Percentiles rank a stretch among this genome's conserved stretches.
phyloP scores from a whole-genome alignment of 2,888 invertebrate genomes.

The Actias luna region DNA sequence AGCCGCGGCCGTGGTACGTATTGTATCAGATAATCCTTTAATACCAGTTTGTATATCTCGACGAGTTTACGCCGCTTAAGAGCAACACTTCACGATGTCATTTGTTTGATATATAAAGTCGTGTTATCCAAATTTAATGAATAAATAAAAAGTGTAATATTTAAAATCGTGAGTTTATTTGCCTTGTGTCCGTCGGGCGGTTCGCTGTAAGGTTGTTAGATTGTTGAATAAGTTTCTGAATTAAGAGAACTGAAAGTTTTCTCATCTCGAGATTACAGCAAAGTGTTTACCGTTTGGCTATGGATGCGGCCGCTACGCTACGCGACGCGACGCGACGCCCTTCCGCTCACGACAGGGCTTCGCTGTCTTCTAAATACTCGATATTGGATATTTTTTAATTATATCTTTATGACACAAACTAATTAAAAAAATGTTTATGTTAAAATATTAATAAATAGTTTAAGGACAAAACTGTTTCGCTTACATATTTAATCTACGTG shows the following conservation, averaged over 20 bases:
- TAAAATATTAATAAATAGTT: neutral
- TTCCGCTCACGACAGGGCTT: slow-evolving; percentile 31
- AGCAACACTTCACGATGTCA: slow-evolving; percentile 44
- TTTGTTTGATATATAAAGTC: slow-evolving; percentile 29
- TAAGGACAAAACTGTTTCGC: neutral
- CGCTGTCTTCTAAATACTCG: slow-evolving; percentile 33
- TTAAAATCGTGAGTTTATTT: slow-evolving; percentile 78
- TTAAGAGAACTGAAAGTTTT: slow-evolving; percentile 83
- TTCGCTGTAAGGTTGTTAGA: slow-evolving; percentile 81
- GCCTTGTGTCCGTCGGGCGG: slow-evolving; percentile 73
- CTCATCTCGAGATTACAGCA: slow-evolving; percentile 83
- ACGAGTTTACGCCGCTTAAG: slow-evolving; percentile 38
- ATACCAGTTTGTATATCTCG: slow-evolving; percentile 43
- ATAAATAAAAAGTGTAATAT: slow-evolving; percentile 59
- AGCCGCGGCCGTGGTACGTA: slow-evolving; percentile 29
- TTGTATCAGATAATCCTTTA: slow-evolving; percentile 52
- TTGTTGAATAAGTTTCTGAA: slow-evolving; percentile 83
- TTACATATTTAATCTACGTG: neutral
- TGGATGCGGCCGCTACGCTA: slow-evolving; percentile 67
- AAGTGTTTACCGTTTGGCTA: slow-evolving; percentile 83
- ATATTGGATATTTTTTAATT: slow-evolving; percentile 35
- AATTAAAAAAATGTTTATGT: slow-evolving; percentile 7
- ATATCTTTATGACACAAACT: slow-evolving; percentile 25
- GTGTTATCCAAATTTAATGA: slow-evolving; percentile 49
- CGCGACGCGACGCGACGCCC: slow-evolving; percentile 40